Conservation (phyloP, 2,797 vertebrate species). For the Silurus lanzhouensis region DNA sequence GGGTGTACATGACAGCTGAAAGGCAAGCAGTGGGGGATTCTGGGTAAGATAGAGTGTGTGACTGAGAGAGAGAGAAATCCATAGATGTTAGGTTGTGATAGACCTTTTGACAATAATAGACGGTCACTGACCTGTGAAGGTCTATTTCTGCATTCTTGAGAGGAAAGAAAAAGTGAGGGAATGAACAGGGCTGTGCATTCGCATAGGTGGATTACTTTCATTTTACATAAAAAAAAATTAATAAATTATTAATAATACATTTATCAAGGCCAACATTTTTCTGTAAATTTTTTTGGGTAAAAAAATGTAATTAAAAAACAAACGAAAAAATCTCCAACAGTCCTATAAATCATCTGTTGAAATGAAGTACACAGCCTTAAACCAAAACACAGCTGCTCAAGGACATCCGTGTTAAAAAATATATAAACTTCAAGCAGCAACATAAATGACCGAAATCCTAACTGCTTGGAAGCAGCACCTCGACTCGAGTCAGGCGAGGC, state of each 20-base stretch:
- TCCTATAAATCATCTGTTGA: background rate
- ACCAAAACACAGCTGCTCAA: background rate
- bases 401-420: conserved; percentile 15
- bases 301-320: too few relatives aligned
- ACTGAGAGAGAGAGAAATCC: conserved; percentile 19
- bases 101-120: conserved; percentile 58
- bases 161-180: conserved; percentile 34
- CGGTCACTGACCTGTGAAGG: conserved; percentile 62
- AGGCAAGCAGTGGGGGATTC: conserved; percentile 55
- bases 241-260: background rate
- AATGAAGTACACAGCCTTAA: background rate
- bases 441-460: background rate
- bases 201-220: background rate
- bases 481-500: background rate
- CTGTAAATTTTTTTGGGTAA: too few relatives aligned
- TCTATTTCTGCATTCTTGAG: conserved; percentile 52
- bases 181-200: conserved; percentile 7
- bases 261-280: background rate
- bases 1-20: conserved; percentile 58
- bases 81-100: conserved; percentile 46
- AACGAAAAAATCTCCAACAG: background rate
- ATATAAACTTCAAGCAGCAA: background rate
- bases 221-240: background rate
- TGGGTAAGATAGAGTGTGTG: conserved; percentile 28
- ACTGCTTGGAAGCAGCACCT: background rate